These are phyloP conservation scores for Paramisgurnus dabryanus DNA, from an alignment of 2,113 vertebrate species.

Conservation along the genomic window DNA sequence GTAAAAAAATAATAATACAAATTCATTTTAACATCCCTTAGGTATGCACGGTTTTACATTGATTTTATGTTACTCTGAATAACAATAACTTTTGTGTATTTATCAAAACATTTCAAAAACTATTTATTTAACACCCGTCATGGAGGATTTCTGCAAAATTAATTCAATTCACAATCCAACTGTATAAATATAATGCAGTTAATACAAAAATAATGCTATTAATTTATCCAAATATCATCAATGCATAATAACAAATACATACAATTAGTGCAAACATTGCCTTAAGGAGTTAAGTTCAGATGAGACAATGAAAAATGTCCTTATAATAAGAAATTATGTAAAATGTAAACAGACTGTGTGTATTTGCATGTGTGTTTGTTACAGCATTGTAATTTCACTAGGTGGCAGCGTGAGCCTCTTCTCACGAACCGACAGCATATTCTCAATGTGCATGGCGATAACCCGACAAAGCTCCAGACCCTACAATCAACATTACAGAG, in stretches of 20 bases:
- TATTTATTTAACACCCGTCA: not conserved
- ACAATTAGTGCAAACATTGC: constrained; percentile 30
- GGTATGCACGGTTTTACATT: not conserved
- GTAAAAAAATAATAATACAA: constrained; percentile 8
- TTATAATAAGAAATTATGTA: not conserved
- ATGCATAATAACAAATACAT: not conserved
- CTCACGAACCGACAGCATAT: constrained; percentile 83
- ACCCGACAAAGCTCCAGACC: constrained; percentile 94
- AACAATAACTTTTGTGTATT: not conserved
- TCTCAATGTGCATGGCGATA: constrained; percentile 90
- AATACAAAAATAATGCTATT: constrained; percentile 37
- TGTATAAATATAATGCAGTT: constrained; percentile 12
- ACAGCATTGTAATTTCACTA: constrained; percentile 94
- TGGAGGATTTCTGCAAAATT: constrained; percentile 11
- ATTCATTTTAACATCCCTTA: not conserved
- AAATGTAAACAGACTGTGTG: not conserved
- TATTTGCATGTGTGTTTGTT: constrained; percentile 35
- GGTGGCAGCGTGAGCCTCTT: constrained; percentile 89
- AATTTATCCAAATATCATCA: not conserved
- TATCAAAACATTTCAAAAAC: constrained; percentile 6
- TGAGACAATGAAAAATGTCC: not conserved
- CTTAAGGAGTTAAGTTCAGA: not conserved
- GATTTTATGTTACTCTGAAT: constrained; percentile 32
- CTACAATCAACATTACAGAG: constrained; percentile 64
- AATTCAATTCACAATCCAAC: not conserved